Evolutionary conservation across 2,888 invertebrate genomes (phyloP), one percentile per base, ranked within the genome.

Genomic region (Hemithea aestivaria): DNA sequence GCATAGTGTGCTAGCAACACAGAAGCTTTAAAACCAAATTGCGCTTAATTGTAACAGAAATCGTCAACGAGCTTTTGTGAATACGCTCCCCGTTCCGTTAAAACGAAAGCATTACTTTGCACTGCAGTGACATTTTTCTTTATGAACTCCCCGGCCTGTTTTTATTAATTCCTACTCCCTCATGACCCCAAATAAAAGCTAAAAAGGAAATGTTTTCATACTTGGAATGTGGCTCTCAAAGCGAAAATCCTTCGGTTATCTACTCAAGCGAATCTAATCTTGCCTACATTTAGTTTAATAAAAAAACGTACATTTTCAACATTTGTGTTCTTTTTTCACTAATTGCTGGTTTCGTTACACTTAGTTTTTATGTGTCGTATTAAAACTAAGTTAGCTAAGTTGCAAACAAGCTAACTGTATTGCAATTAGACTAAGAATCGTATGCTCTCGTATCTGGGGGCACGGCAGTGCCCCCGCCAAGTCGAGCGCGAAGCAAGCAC

Each of bases 121-220:
- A 66, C 64, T 78, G 74, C 77, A 73, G 74, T 74, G 73, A 76
- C 74, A 80, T 77, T 78, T 76, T 80, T 78, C 78, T 79, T 80
- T 77, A 78, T 77, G 71, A 74, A 74, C 66, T 67, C 64, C 54
- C 51, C 65, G 65, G 65, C 63, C 63, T 73, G 71, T 74, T 79
- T 74, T 79, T 73, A 79, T 79, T 78, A 80, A 78, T 79, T 75
- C 62, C 56, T 59, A 57, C 66, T 66, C 63, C 62, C 62, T 53
- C 50, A 50, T 50, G 51, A 56, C 52, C 49, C 57, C 54, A 61
- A 75, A 72, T 72, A 72, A 73, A 72, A 67, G 61, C 63, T 63
- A 48, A 61, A 58, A 61, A 65, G 55, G 58, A 62, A 69, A 66
- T 71, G 62, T 66, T 69, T 63, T 66, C 59, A 64, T 66, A 48